Evolutionary conservation across 2,113 vertebrate species (phyloP), one percentile per base, ranked within the genome.

Genomic region (Carlito syrichta): DNA sequence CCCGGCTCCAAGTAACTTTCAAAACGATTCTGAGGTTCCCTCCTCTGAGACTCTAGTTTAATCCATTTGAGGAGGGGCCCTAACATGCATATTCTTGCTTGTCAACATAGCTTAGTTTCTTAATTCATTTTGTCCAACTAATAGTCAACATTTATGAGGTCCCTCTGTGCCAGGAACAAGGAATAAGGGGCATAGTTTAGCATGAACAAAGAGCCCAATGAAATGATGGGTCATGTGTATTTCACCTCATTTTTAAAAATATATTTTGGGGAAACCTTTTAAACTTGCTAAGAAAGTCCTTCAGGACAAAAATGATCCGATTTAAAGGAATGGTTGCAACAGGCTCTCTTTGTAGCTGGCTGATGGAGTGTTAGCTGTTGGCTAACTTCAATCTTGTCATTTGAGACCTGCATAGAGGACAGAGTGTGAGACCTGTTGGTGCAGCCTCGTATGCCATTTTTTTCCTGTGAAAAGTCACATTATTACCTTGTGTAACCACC

Each of bases 171-270:
- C 2, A 38, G 7, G 35, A 66, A 54, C 5, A 8, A 30, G 17
- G 4, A 23, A 38, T 0, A 0, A 0, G 32, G 23, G 30, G 0
- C 1, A 32, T 2, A 5, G 16, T 43, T 40, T 2, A 62, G 60
- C 25, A 2, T 48, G 12, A 25, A 56, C 50, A 10, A 30, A 45
- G 32, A 23, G 5, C 12, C 60, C 52, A 68, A 10, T 0, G 14
- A 40, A n/a, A 69, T 5, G 8, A 56, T 0, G 11, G 32, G 8
- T 16, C 11, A 0, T 5, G n/a, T 7, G 0, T 10, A 5, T 22
- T 30, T 50, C 48, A 32, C 50, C 45, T 58, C 69, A 0, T 56
- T 48, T 81, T 68, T 40, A 62, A 23, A 5, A 0, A 6, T 7
- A 27, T 30, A 52, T 68, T 12, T 66, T 32, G 32, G 54, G 54